These are phyloP conservation scores for Vollenhovia emeryi DNA, from an alignment of 1,140 invertebrate genomes.

Conservation along the genomic window DNA sequence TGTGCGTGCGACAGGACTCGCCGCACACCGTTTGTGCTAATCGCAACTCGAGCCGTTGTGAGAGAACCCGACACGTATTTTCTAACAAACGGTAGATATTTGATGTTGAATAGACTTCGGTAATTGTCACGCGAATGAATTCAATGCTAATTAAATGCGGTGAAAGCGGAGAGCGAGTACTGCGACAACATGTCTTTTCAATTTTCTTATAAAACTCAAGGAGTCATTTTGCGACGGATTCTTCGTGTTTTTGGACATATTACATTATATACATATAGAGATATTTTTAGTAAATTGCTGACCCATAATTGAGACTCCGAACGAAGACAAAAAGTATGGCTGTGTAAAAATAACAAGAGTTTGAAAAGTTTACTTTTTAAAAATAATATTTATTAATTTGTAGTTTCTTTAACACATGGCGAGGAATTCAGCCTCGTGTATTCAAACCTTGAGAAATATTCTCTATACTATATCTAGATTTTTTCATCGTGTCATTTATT, in stretches of 20 bases:
- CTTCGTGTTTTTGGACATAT: neutral
- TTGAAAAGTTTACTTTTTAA: neutral
- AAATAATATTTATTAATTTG: neutral
- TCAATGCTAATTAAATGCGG: neutral
- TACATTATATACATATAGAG: neutral
- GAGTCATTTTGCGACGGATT: neutral
- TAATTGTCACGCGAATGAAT: neutral
- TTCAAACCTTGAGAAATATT: neutral
- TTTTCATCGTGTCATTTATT: conserved; percentile 3
- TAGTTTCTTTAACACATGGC: neutral
- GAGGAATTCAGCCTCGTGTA: neutral
- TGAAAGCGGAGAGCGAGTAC: neutral
- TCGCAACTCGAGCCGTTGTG: conserved; percentile 6
- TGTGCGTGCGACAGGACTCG: conserved; percentile 27
- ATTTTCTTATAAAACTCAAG: neutral
- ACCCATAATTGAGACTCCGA: neutral
- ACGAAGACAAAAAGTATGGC: too few relatives aligned
- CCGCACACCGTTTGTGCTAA: conserved; percentile 36
- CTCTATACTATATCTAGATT: neutral
- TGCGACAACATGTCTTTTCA: neutral
- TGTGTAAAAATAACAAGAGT: too few relatives aligned
- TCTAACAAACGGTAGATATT: conserved; percentile 2
- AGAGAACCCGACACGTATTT: conserved; percentile 15
- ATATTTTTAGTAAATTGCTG: neutral
- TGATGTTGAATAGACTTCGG: conserved; percentile 1